A percentile compares a stretch with the other conserved stretches of the same genome.
Conservation (phyloP, 2,888 invertebrate species). For the Zootermopsis nevadensis region DNA sequence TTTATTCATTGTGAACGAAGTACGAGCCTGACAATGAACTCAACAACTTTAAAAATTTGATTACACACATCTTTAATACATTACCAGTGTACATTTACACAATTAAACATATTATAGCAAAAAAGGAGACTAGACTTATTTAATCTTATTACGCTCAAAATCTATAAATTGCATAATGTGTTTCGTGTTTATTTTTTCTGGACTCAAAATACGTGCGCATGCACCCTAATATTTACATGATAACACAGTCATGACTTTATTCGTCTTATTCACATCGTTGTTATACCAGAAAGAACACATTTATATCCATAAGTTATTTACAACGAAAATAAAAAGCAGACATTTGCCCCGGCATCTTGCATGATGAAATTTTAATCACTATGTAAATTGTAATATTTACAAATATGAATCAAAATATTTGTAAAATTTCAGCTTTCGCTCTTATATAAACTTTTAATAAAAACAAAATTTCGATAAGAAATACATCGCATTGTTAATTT, state of each 20-base stretch:
- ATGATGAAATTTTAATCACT: too few species aligned
- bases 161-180: background rate
- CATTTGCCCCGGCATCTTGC: background rate
- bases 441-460: too few species aligned
- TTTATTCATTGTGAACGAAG: too few species aligned
- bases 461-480: too few species aligned
- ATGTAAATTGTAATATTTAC: too few species aligned
- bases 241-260: background rate
- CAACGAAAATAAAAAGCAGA: background rate
- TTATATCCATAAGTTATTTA: background rate
- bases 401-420: too few species aligned
- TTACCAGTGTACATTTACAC: slow-evolving; percentile 18
- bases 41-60: background rate
- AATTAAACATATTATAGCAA: slow-evolving; percentile 24
- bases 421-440: too few species aligned
- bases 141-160: background rate
- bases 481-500: too few species aligned
- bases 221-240: background rate
- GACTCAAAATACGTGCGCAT: background rate
- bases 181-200: background rate
- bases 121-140: background rate
- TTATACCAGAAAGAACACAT: background rate
- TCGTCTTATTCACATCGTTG: background rate
- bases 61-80: slow-evolving; percentile 24
- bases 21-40: too few species aligned